Base-by-base conservation (phyloP, 2,888 invertebrate genomes). In the Mythimna pallens region DNA sequence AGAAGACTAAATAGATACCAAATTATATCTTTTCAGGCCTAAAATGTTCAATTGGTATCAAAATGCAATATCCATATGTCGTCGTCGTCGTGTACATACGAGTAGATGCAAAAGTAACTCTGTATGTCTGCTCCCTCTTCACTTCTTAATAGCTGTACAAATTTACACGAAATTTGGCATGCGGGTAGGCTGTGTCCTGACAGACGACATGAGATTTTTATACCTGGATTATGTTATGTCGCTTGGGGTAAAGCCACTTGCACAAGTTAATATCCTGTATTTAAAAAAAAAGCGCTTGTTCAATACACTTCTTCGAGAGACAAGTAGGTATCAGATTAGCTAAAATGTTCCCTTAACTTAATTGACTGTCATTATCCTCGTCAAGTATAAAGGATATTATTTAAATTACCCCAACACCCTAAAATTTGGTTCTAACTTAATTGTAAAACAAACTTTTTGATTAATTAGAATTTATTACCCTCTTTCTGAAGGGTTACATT, bases 361-460 rank as follows among this genome's bases (percentile, higher is more conserved):
- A 74, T 71, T n/a, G 52, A 30, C 40, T 71, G 59, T 71, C 58
- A 59, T 61, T 72, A 72, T 79, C 59, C 52, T 59, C n/a, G 34
- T 79, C 72, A 71, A 54, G n/a, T 59, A 10, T 22, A 59, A 59
- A 71, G n/a, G 43, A 47, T 47, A 59, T 71, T 72, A 55, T 58
- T 80, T 9, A 76, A 77, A 74, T 75, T 61, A 80, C 55, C 22
- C 43, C 30, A 74, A 59, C 22, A 55, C 30, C 66, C 50, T 43
- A n/a, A 57, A 78, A 75, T 77, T 70, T 40, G 55, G 55, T 62
- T 70, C 34, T 8, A 75, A 78, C 34, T 70, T 34, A 57, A 20
- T 70, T 75, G 55, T 50, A 43, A 70, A 75, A 62, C 40, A 70
- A 75, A 75, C 61, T 75, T 75, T 75, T 57, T 70, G 25, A 78